A percentile compares a stretch with the other conserved stretches of the same genome.
phyloP scores from a whole-genome alignment of 2,888 invertebrate genomes.

The Pilophorus perplexus region DNA sequence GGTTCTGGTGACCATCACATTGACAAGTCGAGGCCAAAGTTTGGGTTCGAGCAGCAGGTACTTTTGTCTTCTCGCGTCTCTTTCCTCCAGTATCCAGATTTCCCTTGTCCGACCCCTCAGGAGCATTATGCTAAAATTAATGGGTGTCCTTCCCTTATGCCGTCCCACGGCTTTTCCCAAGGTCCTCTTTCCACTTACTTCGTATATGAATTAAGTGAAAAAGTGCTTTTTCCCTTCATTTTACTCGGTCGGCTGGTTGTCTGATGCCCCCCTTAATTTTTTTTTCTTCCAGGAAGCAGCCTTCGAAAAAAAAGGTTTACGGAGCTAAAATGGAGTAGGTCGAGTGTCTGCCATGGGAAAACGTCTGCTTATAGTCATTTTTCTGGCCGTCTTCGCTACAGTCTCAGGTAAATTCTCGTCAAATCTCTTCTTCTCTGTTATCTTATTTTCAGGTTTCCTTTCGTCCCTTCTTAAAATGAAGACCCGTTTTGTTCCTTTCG shows the following conservation, averaged over 20 bases:
- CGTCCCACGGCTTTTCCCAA: background rate
- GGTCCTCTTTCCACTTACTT: background rate
- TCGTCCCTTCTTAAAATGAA: too few relatives aligned
- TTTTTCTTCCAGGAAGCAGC: background rate
- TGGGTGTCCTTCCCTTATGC: constrained; percentile 27
- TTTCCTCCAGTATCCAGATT: too few relatives aligned
- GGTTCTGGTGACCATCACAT: too few relatives aligned
- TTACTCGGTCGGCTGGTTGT: background rate
- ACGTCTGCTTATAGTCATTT: constrained; percentile 15
- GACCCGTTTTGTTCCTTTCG: too few relatives aligned
- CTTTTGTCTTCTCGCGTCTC: too few relatives aligned
- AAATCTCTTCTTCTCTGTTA: background rate
- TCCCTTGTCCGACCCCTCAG: too few relatives aligned
- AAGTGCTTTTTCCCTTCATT: constrained; percentile 17
- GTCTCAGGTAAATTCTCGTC: constrained; percentile 22
- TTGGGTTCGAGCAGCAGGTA: too few relatives aligned
- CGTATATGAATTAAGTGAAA: constrained; percentile 31
- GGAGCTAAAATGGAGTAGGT: constrained; percentile 12
- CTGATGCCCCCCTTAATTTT: background rate
- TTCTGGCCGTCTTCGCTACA: constrained; percentile 20
- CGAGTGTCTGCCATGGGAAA: constrained; percentile 18
- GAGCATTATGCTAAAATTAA: constrained; percentile 34
- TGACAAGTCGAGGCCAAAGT: too few relatives aligned
- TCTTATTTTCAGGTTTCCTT: background rate
- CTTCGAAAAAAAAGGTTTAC: background rate